phyloP scores from a whole-genome alignment of 2,113 vertebrate genomes.

The Cynopterus brachyotis region DNA sequence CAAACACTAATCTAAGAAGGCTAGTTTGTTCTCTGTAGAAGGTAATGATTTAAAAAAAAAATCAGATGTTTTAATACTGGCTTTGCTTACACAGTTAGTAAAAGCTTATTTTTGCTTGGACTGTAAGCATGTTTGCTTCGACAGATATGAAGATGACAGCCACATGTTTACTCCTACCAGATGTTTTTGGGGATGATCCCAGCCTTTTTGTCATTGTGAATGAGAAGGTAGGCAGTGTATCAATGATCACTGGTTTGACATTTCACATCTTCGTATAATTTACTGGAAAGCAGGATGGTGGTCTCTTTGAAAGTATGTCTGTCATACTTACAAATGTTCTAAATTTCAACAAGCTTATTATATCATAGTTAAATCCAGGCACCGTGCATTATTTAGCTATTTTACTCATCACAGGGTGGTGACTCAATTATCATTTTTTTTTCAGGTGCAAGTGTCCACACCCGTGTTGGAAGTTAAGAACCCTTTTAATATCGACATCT shows the following conservation, averaged over 20 bases:
- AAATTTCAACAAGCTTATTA: not conserved
- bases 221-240: conserved; percentile 69
- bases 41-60: not conserved
- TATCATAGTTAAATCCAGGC: not conserved
- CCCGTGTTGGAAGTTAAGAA: conserved; percentile 81
- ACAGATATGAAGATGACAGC: conserved; percentile 84
- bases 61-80: not conserved
- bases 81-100: not conserved
- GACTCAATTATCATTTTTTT: not conserved
- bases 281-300: not conserved
- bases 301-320: not conserved
- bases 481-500: conserved; percentile 71
- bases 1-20: not conserved
- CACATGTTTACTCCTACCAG: conserved; percentile 81
- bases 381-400: not conserved
- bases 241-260: not conserved
- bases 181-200: conserved; percentile 81
- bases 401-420: not conserved
- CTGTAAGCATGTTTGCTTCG: conserved; percentile 65
- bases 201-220: conserved; percentile 80
- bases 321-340: not conserved
- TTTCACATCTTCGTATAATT: not conserved
- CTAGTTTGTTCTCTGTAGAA: not conserved
- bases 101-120: conserved; percentile 22
- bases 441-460: conserved; percentile 76